These are phyloP conservation scores for Ips nitidus DNA, from an alignment of 1,140 invertebrate species.

Conservation along the genomic window DNA sequence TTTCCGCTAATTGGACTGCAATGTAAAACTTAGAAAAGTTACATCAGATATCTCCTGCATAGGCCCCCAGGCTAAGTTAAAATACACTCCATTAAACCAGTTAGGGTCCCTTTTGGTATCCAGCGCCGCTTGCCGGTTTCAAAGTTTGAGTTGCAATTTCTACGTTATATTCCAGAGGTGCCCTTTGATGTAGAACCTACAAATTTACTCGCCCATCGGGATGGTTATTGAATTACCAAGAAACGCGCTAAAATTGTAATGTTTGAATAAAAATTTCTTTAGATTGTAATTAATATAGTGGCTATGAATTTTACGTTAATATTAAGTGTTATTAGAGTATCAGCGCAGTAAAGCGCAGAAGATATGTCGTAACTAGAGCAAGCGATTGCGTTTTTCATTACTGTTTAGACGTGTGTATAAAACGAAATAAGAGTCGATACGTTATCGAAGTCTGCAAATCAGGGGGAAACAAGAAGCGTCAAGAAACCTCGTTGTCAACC, in stretches of 20 bases:
- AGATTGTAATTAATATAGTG: not conserved
- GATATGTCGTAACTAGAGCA: not conserved
- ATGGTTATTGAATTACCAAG: not conserved
- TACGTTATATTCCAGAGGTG: not conserved
- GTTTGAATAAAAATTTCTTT: not conserved
- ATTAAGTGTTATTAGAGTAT: not conserved
- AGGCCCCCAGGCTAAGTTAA: slow-evolving; percentile 7
- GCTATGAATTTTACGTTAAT: not conserved
- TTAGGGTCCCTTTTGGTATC: slow-evolving; percentile 6
- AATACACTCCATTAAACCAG: slow-evolving; percentile 26
- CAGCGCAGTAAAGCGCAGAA: not conserved
- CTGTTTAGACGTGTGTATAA: slow-evolving; percentile 27
- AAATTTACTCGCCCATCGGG: not conserved
- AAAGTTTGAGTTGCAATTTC: slow-evolving; percentile 1
- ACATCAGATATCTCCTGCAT: slow-evolving; percentile 30
- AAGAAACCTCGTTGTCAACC: slow-evolving; percentile 31
- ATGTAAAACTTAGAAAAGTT: slow-evolving; percentile 32
- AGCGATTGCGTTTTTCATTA: slow-evolving; percentile 21
- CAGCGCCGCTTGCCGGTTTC: not conserved
- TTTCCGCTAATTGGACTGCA: slow-evolving; percentile 19
- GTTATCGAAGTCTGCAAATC: slow-evolving; percentile 34
- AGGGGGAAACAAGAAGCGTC: slow-evolving; percentile 35
- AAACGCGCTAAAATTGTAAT: not conserved
- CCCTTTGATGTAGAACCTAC: not conserved
- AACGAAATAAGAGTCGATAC: slow-evolving; percentile 27